A percentile compares a stretch with the other conserved stretches of the same genome.
These are phyloP conservation scores for Heterohyrax brucei DNA, from an alignment of 2,797 vertebrate genomes.

Conservation along the genomic window DNA sequence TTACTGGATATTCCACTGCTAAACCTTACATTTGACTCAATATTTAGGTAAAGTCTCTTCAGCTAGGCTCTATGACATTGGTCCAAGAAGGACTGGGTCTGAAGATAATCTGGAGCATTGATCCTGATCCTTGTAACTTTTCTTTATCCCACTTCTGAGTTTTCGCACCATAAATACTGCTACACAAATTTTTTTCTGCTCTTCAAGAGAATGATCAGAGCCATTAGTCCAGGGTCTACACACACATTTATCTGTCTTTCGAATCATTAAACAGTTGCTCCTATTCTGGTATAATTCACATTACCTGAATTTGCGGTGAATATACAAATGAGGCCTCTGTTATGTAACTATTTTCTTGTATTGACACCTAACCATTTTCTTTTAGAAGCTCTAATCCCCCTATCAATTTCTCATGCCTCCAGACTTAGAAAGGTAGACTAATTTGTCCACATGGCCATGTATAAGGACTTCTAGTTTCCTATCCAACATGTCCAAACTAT, in stretches of 20 bases:
- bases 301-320: neutral
- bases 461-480: neutral
- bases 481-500: neutral
- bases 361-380: neutral
- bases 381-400: neutral
- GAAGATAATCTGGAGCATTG: neutral
- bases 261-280: neutral
- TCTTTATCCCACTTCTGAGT: neutral
- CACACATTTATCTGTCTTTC: neutral
- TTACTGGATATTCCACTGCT: neutral
- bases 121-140: neutral
- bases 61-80: neutral
- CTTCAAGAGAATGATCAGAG: neutral
- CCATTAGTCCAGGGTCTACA: neutral
- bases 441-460: neutral
- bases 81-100: neutral
- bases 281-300: neutral
- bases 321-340: neutral
- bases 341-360: neutral
- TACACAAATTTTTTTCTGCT: neutral
- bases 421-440: neutral
- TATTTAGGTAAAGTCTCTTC: constrained; percentile 20
- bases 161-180: neutral
- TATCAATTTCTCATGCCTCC: neutral
- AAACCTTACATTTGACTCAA: neutral